Base-by-base conservation (phyloP, 2,888 invertebrate species). In the Synanthedon myopaeformis region DNA sequence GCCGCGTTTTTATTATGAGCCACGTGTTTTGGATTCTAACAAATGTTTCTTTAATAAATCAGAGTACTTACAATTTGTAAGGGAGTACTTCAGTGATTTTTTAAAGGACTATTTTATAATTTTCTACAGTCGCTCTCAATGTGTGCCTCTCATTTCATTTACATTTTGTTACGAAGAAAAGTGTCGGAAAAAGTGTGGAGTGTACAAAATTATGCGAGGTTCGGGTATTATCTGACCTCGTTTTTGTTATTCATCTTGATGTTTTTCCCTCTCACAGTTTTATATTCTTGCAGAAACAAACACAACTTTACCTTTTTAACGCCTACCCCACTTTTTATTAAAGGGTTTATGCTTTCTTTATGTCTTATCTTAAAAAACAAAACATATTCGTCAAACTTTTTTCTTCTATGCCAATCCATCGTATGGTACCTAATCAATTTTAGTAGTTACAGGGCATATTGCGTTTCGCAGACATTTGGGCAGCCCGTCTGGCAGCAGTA, bases 1-100 rank as follows among this genome's bases (percentile, higher is more conserved):
- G 35, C 35, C 82, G 82, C 76, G 76, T 79, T 84, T 84, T 82
- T 83, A 71, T 82, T 69, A 53, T 55, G 58, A 45, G 74, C 79
- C 82, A 81, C 82, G 81, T 82, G 83, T 80, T 77, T 65, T 54
- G 58, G 67, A 65, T 70, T 51, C 57, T 65, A 64, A 69, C 69
- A 75, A 67, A 60, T 57, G 62, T 23, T 45, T 49, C 49, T 49
- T 17, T 49, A 17, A 10, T 19, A 14, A 10, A 49, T 3, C 35
- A 10, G 35, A 35, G 35, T 35, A 35, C 23, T 23, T 23, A 23
- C 23, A n/a, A n/a, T n/a, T n/a, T 23, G 3, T 6, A 1, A 23
- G 4, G 0, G 8, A 8, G 19, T 42, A 51, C 49, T 41, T 53
- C 23, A 11, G 13, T 51, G 23, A 35, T 11, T 51, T 52, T 55